Conservation (phyloP, 1,140 invertebrate species). For the Lineus longissimus region DNA sequence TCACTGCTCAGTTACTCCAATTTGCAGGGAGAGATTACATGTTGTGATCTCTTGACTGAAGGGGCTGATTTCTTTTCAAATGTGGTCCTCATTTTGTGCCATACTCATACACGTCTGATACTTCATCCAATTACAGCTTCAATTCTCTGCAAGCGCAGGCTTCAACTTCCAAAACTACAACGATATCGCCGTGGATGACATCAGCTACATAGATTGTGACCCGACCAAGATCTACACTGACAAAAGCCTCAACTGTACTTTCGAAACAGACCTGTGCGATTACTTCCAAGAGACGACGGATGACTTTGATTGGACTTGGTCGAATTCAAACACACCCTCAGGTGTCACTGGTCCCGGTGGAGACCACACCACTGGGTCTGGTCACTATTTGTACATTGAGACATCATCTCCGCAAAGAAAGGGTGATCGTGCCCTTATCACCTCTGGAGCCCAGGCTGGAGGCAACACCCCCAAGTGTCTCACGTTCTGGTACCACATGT, state of each 20-base stretch:
- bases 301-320: constrained; percentile 72
- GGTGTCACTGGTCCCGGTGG: constrained; percentile 43
- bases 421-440: constrained; percentile 38
- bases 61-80: too few relatives aligned
- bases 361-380: constrained; percentile 32
- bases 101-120: too few relatives aligned
- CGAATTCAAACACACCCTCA: constrained; percentile 63
- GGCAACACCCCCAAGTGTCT: constrained; percentile 29
- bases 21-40: too few relatives aligned
- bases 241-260: constrained; percentile 24
- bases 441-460: constrained; percentile 29
- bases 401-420: constrained; percentile 36
- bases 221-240: constrained; percentile 21
- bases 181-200: constrained; percentile 43
- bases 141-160: neutral
- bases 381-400: constrained; percentile 49
- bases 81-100: too few relatives aligned
- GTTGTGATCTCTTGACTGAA: too few relatives aligned
- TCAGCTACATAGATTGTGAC: constrained; percentile 35
- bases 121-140: too few relatives aligned
- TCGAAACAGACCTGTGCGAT: constrained; percentile 59
- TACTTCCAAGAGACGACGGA: constrained; percentile 69
- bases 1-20: too few relatives aligned
- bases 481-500: constrained; percentile 75
- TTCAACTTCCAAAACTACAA: neutral